A percentile compares a stretch with the other conserved stretches of the same genome.
phyloP scores from a whole-genome alignment of 2,888 invertebrate genomes.

The Galerucella pusilla region DNA sequence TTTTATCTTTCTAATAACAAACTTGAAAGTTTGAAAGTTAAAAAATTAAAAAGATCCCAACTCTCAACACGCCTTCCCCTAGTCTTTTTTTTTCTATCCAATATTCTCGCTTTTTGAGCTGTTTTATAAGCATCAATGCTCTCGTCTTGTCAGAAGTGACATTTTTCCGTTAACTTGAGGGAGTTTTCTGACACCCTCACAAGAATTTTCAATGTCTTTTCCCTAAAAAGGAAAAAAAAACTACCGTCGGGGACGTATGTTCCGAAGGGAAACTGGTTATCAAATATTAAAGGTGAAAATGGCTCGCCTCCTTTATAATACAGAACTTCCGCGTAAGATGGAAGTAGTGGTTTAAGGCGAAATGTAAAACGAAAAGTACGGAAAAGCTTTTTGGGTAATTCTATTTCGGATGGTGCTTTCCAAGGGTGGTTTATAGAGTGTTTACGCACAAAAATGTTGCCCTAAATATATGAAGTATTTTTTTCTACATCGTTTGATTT shows the following conservation, averaged over 20 bases:
- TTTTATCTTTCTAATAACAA: background rate
- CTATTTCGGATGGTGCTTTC: slow-evolving; percentile 14
- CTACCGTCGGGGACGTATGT: slow-evolving; percentile 29
- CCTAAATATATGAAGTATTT: too few relatives aligned
- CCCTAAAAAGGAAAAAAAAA: slow-evolving; percentile 9
- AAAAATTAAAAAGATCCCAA: background rate
- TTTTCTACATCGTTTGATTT: too few relatives aligned
- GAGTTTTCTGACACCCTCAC: slow-evolving; percentile 31
- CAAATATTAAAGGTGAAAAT: slow-evolving; percentile 44
- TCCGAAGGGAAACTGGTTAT: slow-evolving; percentile 43
- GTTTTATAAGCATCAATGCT: slow-evolving; percentile 28
- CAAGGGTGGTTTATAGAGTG: slow-evolving; percentile 2
- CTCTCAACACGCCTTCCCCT: slow-evolving; percentile 1
- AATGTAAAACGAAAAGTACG: slow-evolving; percentile 24
- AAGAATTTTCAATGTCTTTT: slow-evolving; percentile 44
- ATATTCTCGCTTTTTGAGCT: slow-evolving; percentile 12
- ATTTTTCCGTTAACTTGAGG: slow-evolving; percentile 26
- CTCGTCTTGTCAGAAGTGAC: slow-evolving; percentile 27
- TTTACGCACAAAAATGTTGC: background rate
- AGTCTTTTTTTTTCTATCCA: background rate
- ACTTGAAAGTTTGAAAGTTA: background rate
- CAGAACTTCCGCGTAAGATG: slow-evolving; percentile 22
- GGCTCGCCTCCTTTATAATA: slow-evolving; percentile 24
- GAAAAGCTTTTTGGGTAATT: slow-evolving; percentile 30
- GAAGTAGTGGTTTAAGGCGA: slow-evolving; percentile 28